Conservation (phyloP, 2,113 vertebrate species). For the Mirza zaza region DNA sequence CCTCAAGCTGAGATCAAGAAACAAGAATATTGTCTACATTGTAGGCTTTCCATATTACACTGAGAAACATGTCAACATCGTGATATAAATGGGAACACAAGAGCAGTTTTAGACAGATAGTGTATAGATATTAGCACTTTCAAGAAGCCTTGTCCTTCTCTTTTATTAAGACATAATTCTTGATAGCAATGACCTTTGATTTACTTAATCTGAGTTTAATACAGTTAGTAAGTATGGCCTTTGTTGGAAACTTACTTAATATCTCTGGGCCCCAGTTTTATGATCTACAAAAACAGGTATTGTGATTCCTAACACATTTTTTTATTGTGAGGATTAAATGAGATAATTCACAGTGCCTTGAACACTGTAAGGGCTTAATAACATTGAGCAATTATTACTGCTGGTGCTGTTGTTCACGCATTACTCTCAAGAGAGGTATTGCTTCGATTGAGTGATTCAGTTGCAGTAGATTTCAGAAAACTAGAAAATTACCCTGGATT, state of each 20-base stretch:
- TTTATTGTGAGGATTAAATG: not conserved
- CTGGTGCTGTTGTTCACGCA: not conserved
- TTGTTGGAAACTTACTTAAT: not conserved
- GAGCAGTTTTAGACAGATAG: not conserved
- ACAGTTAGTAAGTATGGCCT: not conserved
- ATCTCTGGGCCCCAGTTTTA: not conserved
- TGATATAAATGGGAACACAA: not conserved
- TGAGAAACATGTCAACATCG: not conserved
- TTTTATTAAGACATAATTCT: conserved; percentile 7
- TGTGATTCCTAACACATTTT: not conserved
- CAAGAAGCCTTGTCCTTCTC: not conserved
- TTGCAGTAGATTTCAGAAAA: not conserved
- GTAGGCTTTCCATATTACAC: not conserved
- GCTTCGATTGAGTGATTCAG: not conserved
- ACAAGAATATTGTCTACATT: not conserved
- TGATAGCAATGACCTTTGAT: not conserved
- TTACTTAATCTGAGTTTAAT: not conserved
- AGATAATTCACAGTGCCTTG: not conserved
- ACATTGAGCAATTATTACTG: not conserved
- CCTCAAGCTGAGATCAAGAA: not conserved
- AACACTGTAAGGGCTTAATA: not conserved
- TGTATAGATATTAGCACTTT: conserved; percentile 4
- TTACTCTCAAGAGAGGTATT: not conserved
- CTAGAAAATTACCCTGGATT: not conserved
- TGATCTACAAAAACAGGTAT: not conserved